A percentile compares a stretch with the other conserved stretches of the same genome.
These are phyloP conservation scores for Montipora efflorescens DNA, from an alignment of 64 coral and sea anemone species.

Conservation along the genomic window DNA sequence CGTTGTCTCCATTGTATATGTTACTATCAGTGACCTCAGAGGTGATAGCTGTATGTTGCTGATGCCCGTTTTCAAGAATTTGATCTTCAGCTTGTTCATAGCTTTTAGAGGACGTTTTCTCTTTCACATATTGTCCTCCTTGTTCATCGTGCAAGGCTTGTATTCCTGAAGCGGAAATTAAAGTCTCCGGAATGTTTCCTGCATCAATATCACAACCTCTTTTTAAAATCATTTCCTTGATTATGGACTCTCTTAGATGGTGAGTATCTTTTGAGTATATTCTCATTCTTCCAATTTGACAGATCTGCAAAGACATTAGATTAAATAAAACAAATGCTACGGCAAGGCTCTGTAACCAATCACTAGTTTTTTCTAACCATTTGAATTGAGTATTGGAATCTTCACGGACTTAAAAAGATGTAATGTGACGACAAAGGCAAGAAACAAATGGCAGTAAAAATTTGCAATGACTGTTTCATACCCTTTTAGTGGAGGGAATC, in stretches of 20 bases:
- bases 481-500: conserved; percentile 98
- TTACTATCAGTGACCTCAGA: not conserved
- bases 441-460: not conserved
- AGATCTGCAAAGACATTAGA: conserved; percentile 34
- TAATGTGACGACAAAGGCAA: not conserved
- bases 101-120: not conserved
- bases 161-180: not conserved
- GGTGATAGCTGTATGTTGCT: not conserved
- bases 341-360: no score
- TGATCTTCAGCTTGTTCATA: not conserved
- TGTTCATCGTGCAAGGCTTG: not conserved
- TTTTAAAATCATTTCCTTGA: conserved; percentile 61
- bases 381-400: no score
- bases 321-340: not conserved
- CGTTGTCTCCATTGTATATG: not conserved
- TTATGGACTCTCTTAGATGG: not conserved
- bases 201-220: conserved; percentile 62
- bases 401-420: no score
- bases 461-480: conserved; percentile 4
- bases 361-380: no score
- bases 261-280: conserved; percentile 48
- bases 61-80: not conserved
- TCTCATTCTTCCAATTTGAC: conserved; percentile 70
- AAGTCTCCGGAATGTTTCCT: conserved; percentile 26
- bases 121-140: not conserved